Conservation (phyloP, 2,888 invertebrate species). For the Eulithis prunata region DNA sequence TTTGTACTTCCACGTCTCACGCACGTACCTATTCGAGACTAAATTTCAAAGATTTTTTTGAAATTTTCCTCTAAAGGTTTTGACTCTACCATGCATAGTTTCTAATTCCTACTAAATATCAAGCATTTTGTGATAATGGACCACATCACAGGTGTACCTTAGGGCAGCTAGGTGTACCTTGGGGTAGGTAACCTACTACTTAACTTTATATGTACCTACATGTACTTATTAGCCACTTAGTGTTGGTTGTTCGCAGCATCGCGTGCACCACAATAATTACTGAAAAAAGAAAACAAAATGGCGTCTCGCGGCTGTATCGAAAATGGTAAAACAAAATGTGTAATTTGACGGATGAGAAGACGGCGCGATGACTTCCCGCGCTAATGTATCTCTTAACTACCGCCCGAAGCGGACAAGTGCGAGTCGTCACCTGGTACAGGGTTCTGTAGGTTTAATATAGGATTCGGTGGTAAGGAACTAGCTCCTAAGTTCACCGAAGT, state of each 20-base stretch:
- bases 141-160: no score
- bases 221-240: slow-evolving; percentile 1
- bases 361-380: slow-evolving; percentile 26
- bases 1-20: no score
- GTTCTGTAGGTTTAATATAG: no score
- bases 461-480: no score
- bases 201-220: background rate
- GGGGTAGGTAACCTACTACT: background rate
- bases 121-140: no score
- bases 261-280: slow-evolving; percentile 31
- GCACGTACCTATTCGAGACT: no score
- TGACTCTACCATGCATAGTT: no score
- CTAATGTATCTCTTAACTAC: slow-evolving; percentile 27
- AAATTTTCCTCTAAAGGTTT: no score
- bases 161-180: background rate
- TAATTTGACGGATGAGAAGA: slow-evolving; percentile 44
- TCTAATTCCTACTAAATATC: no score
- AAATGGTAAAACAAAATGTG: slow-evolving; percentile 46
- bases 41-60: no score
- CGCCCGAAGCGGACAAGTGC: background rate
- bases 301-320: slow-evolving; percentile 27
- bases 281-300: slow-evolving; percentile 26
- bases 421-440: background rate
- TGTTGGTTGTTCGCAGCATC: slow-evolving; percentile 10
- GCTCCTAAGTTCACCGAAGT: no score